These are phyloP conservation scores for Macrophya annulata DNA, from an alignment of 2,888 invertebrate genomes.

Conservation along the genomic window DNA sequence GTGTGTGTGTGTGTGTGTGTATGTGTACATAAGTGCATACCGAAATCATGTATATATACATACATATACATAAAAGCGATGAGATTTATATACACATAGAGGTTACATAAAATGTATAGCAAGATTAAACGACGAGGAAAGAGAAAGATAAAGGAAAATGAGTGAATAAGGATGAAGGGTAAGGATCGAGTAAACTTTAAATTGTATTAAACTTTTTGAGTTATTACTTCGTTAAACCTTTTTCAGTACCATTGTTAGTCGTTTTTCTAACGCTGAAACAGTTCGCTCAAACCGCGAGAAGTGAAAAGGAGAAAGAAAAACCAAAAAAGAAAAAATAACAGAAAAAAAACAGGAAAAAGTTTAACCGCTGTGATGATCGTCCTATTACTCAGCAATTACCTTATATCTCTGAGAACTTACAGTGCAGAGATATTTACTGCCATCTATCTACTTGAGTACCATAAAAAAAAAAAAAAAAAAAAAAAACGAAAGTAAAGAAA, in stretches of 20 bases:
- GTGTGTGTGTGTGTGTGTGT: neutral
- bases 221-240: slow-evolving; percentile 39
- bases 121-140: neutral
- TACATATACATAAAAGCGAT: no score
- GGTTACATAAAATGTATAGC: neutral
- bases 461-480: no score
- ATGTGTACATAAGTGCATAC: neutral
- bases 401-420: neutral
- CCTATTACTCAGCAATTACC: slow-evolving; percentile 11
- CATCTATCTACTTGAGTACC: neutral
- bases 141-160: neutral
- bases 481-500: no score
- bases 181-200: neutral
- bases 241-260: neutral
- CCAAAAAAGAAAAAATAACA: neutral
- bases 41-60: neutral
- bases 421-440: neutral
- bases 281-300: neutral
- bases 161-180: neutral
- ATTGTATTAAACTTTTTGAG: slow-evolving; percentile 39
- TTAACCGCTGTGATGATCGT: neutral
- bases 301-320: neutral
- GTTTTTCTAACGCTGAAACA: neutral
- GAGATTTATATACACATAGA: neutral
- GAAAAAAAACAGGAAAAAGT: neutral